Percentiles rank a stretch among this genome's conserved stretches.
Conservation (phyloP, 2,888 invertebrate species). For the Diaphora mendica region DNA sequence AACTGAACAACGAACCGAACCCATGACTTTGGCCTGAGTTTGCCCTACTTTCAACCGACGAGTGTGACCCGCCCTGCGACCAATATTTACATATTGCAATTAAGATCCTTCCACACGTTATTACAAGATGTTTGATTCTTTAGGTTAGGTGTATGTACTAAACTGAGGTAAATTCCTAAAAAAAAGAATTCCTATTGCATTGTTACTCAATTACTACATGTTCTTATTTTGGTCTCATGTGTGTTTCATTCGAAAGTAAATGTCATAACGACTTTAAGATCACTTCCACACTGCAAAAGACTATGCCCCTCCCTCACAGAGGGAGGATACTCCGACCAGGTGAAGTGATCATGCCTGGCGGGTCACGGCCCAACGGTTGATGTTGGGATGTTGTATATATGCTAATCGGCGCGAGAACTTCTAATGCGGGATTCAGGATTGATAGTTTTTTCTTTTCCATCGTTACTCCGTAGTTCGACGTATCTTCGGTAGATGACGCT, state of each 20-base stretch:
- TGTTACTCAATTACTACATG: neutral
- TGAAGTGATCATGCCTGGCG: no score
- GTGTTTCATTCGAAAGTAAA: neutral
- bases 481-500: no score
- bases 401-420: no score
- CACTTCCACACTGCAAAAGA: no score
- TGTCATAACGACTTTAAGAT: no score
- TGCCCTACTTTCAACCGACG: conserved; percentile 47
- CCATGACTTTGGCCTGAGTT: conserved; percentile 44
- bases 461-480: no score
- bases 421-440: no score
- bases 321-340: no score
- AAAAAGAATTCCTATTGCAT: neutral
- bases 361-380: no score
- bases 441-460: no score
- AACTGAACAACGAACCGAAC: conserved; percentile 45
- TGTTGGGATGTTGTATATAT: no score
- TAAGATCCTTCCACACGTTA: conserved; percentile 32
- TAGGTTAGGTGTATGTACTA: neutral
- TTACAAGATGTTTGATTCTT: conserved; percentile 1
- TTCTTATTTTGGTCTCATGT: neutral
- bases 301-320: no score
- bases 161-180: neutral
- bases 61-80: conserved; percentile 24
- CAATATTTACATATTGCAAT: conserved; percentile 49